Conservation (phyloP, 2,888 invertebrate genomes). For the Pemphredon lugubris region DNA sequence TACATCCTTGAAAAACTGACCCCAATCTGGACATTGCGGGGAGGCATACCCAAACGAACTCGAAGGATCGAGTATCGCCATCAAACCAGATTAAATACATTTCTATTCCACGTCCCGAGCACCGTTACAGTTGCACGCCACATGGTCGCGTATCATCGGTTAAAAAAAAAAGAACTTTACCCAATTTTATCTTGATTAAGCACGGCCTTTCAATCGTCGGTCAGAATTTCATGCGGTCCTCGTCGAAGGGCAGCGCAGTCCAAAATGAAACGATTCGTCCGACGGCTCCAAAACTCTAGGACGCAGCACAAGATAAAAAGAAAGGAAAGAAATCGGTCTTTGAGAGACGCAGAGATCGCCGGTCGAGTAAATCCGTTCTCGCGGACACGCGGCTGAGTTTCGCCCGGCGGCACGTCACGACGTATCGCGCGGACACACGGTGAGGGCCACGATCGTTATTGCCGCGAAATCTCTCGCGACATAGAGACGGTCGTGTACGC, state of each 20-base stretch:
- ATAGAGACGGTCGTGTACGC: background rate
- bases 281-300: background rate
- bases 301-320: background rate
- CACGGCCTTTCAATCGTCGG: no score
- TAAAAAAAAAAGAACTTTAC: conserved; percentile 35
- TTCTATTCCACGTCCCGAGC: conserved; percentile 33
- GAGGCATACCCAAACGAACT: no score
- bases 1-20: background rate
- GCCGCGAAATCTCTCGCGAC: background rate
- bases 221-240: no score
- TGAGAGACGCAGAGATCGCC: background rate
- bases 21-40: no score
- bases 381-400: background rate
- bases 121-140: conserved; percentile 50
- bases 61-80: no score
- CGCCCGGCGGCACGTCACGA: background rate
- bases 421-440: background rate
- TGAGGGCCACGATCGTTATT: background rate
- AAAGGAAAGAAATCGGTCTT: background rate
- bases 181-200: conserved; percentile 25
- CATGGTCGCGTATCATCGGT: conserved; percentile 52
- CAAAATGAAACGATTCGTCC: background rate
- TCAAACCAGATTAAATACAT: no score
- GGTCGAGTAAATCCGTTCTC: background rate
- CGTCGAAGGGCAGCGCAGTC: background rate